phyloP scores from a whole-genome alignment of 1,140 invertebrate genomes.

The Littorina saxatilis region DNA sequence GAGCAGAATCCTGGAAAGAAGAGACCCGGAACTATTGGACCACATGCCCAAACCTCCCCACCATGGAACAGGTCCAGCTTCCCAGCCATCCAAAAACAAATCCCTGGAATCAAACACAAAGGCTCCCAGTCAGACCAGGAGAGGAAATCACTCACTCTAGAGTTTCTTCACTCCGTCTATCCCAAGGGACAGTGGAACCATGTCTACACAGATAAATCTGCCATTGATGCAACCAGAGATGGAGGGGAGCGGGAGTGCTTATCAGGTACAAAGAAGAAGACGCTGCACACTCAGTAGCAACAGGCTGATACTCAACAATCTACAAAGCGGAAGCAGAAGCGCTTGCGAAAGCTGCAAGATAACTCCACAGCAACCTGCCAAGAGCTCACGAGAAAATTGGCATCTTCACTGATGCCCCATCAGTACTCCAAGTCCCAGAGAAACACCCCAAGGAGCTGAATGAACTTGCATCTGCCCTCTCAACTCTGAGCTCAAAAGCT shows the following conservation, averaged over 20 bases:
- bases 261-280: slow-evolving; percentile 15
- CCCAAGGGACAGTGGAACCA: not conserved
- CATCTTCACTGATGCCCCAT: not conserved
- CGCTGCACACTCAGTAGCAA: no score
- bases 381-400: no score
- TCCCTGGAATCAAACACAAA: not conserved
- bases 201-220: slow-evolving; percentile 3
- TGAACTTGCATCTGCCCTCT: no score
- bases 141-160: no score
- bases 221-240: not conserved
- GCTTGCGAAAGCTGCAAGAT: not conserved
- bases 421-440: not conserved
- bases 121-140: not conserved
- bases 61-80: no score
- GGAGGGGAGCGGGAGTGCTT: not conserved
- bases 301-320: not conserved
- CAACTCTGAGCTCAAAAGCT: no score
- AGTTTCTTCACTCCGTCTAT: no score
- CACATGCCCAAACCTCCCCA: no score
- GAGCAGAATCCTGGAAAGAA: no score
- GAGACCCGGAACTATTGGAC: no score
- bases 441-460: not conserved
- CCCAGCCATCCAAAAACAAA: not conserved
- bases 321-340: not conserved
- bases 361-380: no score